Percentiles rank a stretch among this genome's conserved stretches.
These are phyloP conservation scores for Colletes gigas DNA, from an alignment of 1,140 invertebrate genomes.

Conservation along the genomic window DNA sequence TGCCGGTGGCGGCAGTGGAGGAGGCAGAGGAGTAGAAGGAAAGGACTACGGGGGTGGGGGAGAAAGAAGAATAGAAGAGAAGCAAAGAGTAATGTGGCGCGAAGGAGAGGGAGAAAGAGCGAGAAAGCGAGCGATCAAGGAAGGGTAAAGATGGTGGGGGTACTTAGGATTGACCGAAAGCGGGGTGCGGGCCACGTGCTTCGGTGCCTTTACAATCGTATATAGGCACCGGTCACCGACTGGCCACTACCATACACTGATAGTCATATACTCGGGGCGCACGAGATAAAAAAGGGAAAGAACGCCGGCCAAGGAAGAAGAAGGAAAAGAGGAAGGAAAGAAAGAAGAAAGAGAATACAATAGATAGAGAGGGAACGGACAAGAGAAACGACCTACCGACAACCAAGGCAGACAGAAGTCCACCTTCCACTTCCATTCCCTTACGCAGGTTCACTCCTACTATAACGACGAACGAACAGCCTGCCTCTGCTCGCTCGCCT, in stretches of 20 bases:
- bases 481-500: conserved; percentile 60
- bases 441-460: conserved; percentile 76
- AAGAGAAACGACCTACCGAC: conserved; percentile 67
- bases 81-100: conserved; percentile 31
- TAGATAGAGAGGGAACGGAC: conserved; percentile 44
- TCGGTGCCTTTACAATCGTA: conserved; percentile 69
- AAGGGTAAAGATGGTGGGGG: conserved; percentile 59
- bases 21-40: conserved; percentile 55
- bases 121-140: conserved; percentile 55
- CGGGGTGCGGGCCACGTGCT: conserved; percentile 71
- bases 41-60: conserved; percentile 13
- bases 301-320: conserved; percentile 6
- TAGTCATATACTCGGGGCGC: conserved; percentile 58
- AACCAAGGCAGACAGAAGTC: conserved; percentile 62
- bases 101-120: conserved; percentile 34
- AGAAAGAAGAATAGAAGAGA: conserved; percentile 16
- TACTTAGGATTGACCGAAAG: conserved; percentile 62
- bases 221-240: conserved; percentile 67
- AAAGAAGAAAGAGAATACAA: conserved; percentile 45
- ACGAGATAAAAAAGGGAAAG: conserved; percentile 59
- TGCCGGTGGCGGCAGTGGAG: conserved; percentile 18
- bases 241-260: conserved; percentile 63
- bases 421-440: conserved; percentile 73
- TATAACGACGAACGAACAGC: conserved; percentile 68
- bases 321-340: conserved; percentile 25